Evolutionary conservation across 2,797 vertebrate species (phyloP), one percentile per base, ranked within the genome.

Genomic region (Ctenosaura bakeri): DNA sequence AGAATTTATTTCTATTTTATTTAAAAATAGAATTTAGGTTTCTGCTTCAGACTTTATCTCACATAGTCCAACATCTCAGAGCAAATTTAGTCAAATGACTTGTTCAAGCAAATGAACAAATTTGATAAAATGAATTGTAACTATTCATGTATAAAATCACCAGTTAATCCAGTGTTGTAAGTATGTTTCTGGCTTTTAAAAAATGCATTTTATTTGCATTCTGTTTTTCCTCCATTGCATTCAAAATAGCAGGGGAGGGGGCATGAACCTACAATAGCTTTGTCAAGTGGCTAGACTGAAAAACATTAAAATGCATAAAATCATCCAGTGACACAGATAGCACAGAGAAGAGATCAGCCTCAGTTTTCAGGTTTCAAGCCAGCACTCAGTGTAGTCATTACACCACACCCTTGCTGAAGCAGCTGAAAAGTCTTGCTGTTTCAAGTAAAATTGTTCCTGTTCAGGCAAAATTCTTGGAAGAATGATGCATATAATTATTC

Each of bases 61-160:
- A 52, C 35, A 14, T 0, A 54, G 73, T 89, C 8, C 85, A 76
- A 74, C 29, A 56, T 9, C 4, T 88, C 6, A 83, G 46, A 94
- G 2, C 81, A 78, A 86, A 13, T 91, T 91, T 26, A 46, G 71
- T 64, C 62, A 89, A 94, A 52, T 74, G 22, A 79, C 1, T 56
- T 62, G 18, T 62, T 62, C 59, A 62, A 62, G 13, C 59, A 62
- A 62, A 62, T 62, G 14, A 62, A 62, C 59, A 62, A 62, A 62
- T 62, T 54, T 62, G 16, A 62, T 64, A 20, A 64, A 24, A 64
- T 64, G 22, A 64, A 64, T 91, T 85, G 29, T 88, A 94, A 88
- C 88, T 29, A 66, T 3, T 90, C 85, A 12, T 1, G 32, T 69
- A 4, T 20, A 84, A 78, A 26, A 52, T 69, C 35, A 76, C 22